A percentile compares a stretch with the other conserved stretches of the same genome.
Evolutionary conservation across 2,113 vertebrate species (phyloP).

Genomic region (Nyctibius bracteatus): DNA sequence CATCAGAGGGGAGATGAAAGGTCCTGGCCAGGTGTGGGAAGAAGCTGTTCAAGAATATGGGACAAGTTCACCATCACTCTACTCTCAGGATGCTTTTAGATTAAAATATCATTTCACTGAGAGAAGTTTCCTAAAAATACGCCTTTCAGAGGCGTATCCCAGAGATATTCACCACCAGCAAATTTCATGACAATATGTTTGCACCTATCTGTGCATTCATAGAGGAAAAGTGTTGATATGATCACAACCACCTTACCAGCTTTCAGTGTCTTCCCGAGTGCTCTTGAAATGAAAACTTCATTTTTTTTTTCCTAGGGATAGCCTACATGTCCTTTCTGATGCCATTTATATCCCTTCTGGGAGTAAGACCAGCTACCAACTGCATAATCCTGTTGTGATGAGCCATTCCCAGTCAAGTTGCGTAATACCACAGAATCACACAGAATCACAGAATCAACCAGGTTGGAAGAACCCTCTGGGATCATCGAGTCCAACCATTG

Average conservation of each 20-base stretch:
- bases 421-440: not conserved
- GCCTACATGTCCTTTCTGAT: not conserved
- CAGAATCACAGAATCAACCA: too few relatives aligned
- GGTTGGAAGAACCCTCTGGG: too few relatives aligned
- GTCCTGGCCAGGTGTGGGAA: not conserved
- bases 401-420: not conserved
- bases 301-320: not conserved
- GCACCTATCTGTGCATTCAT: rapidly evolving
- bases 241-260: not conserved
- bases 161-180: not conserved
- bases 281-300: not conserved
- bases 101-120: not conserved
- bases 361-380: not conserved
- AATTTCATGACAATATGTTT: not conserved
- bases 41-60: not conserved
- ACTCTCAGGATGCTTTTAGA: not conserved
- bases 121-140: not conserved
- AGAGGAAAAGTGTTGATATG: not conserved
- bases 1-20: not conserved
- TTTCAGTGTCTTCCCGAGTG: not conserved
- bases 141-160: not conserved
- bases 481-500: too few relatives aligned
- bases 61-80: not conserved
- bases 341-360: not conserved
- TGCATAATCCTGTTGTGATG: too few relatives aligned